phyloP scores from a whole-genome alignment of 2,113 vertebrate species.

The Callorhinus ursinus region DNA sequence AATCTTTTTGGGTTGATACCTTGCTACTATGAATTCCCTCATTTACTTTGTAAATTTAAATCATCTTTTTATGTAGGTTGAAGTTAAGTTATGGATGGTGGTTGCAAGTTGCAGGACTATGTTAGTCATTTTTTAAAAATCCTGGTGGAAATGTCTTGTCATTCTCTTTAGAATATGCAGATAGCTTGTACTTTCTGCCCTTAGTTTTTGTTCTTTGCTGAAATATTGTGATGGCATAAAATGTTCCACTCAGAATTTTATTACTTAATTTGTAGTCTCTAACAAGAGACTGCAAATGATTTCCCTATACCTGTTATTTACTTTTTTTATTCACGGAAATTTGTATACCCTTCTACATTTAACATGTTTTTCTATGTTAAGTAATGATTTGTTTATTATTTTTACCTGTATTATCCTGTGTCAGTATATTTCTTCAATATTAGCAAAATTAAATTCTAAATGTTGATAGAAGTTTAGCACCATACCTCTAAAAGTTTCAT shows the following conservation, averaged over 20 bases:
- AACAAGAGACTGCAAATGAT: background rate
- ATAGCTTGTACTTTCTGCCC: background rate
- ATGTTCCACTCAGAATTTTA: background rate
- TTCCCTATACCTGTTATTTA: background rate
- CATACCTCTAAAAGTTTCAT: background rate
- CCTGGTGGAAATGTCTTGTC: background rate
- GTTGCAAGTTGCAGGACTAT: background rate
- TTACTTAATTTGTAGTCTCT: background rate
- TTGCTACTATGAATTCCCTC: background rate
- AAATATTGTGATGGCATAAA: background rate
- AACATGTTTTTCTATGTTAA: background rate
- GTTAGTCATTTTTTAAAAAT: background rate
- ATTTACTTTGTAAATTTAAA: background rate
- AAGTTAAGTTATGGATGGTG: background rate
- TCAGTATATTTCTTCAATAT: background rate
- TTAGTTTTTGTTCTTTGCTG: background rate
- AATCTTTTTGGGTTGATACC: background rate
- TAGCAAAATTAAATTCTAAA: background rate
- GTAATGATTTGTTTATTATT: background rate
- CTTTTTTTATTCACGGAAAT: background rate
- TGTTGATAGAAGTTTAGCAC: background rate
- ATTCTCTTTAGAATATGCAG: background rate
- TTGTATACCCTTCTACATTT: background rate
- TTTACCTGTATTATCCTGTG: background rate
- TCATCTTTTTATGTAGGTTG: background rate